Percentiles rank a stretch among this genome's conserved stretches.
Conservation (phyloP, 1,140 invertebrate species). For the Varroa destructor region DNA sequence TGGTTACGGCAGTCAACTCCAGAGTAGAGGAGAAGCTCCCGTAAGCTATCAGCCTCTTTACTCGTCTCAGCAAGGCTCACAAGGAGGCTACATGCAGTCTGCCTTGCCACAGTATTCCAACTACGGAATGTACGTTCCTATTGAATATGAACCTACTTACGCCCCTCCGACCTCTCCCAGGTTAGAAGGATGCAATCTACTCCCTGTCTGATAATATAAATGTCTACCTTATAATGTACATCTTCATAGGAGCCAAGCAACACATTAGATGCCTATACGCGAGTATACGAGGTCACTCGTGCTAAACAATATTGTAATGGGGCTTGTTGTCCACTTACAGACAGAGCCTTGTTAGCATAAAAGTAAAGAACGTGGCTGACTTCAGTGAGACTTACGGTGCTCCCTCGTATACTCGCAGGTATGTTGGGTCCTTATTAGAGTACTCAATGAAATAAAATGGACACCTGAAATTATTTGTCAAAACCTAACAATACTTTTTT, state of each 20-base stretch:
- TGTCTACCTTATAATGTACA: too few relatives aligned
- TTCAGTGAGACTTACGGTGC: conserved; percentile 18
- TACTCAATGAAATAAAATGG: too few relatives aligned
- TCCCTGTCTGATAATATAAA: too few relatives aligned
- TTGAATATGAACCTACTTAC: conserved; percentile 27
- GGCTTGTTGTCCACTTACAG: conserved; percentile 25
- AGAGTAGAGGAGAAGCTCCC: background rate
- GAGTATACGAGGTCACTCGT: conserved; percentile 23
- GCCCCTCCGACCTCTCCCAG: conserved; percentile 24
- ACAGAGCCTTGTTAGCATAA: conserved; percentile 18
- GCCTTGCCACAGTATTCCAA: background rate
- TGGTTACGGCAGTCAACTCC: too few relatives aligned
- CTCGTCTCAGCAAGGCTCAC: background rate
- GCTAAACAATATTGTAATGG: conserved; percentile 1
- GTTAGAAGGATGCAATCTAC: conserved; percentile 18
- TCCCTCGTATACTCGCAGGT: conserved; percentile 28
- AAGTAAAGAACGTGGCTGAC: conserved; percentile 23
- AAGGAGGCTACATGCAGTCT: conserved; percentile 9
- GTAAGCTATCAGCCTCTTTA: conserved; percentile 11
- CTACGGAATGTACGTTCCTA: conserved; percentile 27
- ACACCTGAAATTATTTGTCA: too few relatives aligned
- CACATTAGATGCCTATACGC: background rate
- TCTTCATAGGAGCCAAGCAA: too few relatives aligned
- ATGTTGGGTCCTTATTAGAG: background rate
- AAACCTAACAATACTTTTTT: background rate